Percentiles rank a stretch among this genome's conserved stretches.
These are phyloP conservation scores for Limonius californicus DNA, from an alignment of 1,140 invertebrate genomes.

Conservation along the genomic window DNA sequence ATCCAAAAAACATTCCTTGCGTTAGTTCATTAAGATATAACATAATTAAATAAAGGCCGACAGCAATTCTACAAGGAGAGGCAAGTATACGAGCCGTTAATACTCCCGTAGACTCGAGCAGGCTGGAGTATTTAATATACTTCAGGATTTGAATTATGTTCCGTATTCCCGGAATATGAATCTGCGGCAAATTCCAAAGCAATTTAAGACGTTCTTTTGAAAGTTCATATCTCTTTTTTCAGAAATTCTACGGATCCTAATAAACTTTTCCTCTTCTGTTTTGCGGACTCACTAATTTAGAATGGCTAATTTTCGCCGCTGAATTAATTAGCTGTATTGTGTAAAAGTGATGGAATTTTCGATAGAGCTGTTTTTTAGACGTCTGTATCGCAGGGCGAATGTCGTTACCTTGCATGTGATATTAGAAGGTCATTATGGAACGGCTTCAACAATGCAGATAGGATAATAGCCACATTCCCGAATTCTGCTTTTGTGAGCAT, in stretches of 20 bases:
- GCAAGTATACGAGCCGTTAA: conserved; percentile 23
- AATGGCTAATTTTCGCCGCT: too few relatives aligned
- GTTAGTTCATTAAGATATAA: conserved; percentile 1
- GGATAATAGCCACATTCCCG: too few relatives aligned
- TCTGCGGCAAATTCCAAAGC: conserved; percentile 20
- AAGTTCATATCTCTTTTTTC: neutral
- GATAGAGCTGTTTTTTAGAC: too few relatives aligned
- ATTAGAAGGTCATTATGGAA: too few relatives aligned
- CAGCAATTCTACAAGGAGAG: conserved; percentile 1
- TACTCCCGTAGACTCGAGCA: conserved; percentile 14
- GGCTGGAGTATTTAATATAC: conserved; percentile 28
- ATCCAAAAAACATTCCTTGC: conserved; percentile 1
- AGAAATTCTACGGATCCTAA: neutral
- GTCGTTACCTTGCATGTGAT: too few relatives aligned
- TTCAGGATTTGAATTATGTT: conserved; percentile 27
- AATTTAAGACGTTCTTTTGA: conserved; percentile 18
- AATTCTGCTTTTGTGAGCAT: too few relatives aligned
- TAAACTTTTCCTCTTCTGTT: neutral
- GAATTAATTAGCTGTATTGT: too few relatives aligned
- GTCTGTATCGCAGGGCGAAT: too few relatives aligned
- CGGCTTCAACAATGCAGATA: too few relatives aligned
- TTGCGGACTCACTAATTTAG: neutral
- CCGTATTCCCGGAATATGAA: conserved; percentile 25
- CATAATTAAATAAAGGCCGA: conserved; percentile 1
- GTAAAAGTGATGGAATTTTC: too few relatives aligned